Evolutionary conservation across 92 coral and sea anemone species (phyloP).

Genomic region (Epizoanthus ramosus): DNA sequence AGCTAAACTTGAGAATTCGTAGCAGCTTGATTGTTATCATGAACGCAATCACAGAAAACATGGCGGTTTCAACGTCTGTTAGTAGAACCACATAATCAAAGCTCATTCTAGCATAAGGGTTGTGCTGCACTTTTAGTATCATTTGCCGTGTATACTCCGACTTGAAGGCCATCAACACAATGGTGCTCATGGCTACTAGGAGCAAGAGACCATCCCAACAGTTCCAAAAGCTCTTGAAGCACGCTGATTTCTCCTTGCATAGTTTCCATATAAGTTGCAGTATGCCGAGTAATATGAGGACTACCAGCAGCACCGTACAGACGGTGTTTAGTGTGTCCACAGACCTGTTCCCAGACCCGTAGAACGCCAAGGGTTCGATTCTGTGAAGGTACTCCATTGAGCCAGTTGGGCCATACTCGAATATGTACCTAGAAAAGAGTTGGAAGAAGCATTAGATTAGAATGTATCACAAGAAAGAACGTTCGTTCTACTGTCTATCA

Average conservation of each 20-base stretch:
- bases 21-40: constrained; percentile 21
- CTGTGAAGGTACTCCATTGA: constrained; percentile 25
- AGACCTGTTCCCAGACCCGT: constrained; percentile 27
- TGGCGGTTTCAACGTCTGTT: constrained; percentile 16
- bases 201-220: constrained; percentile 21
- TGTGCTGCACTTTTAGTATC: constrained; percentile 11
- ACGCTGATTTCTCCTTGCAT: constrained; percentile 1
- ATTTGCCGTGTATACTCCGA: constrained; percentile 29
- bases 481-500: no score
- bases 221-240: constrained; percentile 33
- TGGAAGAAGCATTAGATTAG: no score
- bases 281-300: neutral
- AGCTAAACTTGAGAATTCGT: constrained; percentile 18
- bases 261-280: neutral
- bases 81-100: constrained; percentile 31
- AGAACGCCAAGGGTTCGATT: constrained; percentile 27
- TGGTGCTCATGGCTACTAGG: neutral
- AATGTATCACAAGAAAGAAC: no score
- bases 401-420: constrained; percentile 31
- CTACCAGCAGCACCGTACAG: constrained; percentile 1
- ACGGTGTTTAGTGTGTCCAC: constrained; percentile 21
- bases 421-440: constrained; percentile 9
- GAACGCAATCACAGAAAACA: constrained; percentile 32
- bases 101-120: constrained; percentile 36
- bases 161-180: constrained; percentile 1